These are phyloP conservation scores for Acanthosepion pharaonis DNA, from an alignment of 2,888 invertebrate genomes.

Conservation along the genomic window DNA sequence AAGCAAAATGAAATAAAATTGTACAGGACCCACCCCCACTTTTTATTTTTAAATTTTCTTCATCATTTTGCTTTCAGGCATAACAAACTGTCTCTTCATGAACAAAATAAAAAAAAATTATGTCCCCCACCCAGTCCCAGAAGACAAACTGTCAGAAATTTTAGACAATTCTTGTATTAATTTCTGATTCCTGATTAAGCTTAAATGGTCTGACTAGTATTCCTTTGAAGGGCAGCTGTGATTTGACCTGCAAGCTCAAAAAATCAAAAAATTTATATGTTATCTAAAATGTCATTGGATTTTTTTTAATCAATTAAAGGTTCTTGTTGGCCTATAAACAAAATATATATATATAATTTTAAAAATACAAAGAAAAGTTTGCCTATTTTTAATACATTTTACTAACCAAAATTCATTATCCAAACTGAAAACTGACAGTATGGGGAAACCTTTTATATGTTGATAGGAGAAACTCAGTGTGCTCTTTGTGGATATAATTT, in stretches of 20 bases:
- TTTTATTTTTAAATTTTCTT: neutral
- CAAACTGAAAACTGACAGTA: neutral
- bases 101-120: no score
- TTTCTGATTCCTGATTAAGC: no score
- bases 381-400: neutral
- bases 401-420: constrained; percentile 3
- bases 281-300: neutral
- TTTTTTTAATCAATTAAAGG: no score
- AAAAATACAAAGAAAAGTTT: neutral
- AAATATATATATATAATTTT: neutral
- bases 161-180: neutral
- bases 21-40: neutral
- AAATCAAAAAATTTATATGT: neutral
- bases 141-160: neutral
- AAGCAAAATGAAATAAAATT: neutral
- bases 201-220: no score
- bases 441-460: neutral
- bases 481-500: neutral
- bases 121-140: no score
- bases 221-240: no score
- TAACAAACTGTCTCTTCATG: neutral
- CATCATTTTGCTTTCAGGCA: neutral
- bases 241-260: no score
- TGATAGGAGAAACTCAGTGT: neutral
- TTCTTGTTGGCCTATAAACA: neutral